Base-by-base conservation (phyloP, 2,888 invertebrate species). In the Pandemis cinnamomeana region DNA sequence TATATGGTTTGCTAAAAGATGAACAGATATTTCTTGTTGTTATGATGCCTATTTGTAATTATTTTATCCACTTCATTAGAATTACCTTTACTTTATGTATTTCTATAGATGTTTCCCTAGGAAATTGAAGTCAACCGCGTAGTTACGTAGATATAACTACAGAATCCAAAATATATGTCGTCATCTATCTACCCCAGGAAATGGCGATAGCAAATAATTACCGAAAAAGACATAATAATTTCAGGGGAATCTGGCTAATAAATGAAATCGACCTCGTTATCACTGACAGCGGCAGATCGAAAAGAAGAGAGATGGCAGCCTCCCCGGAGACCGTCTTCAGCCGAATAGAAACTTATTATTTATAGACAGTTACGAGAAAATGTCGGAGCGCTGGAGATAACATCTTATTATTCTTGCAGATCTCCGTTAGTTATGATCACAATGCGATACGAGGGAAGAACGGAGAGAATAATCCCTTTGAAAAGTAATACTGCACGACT, bases 191-290 rank as follows among this genome's bases (percentile, higher is more conserved):
- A 51, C 41, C 20, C 44, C 20, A 44, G 48, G 10, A 44, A 66
- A 74, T 74, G 53, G 41, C 53, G 70, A 71, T 46, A 67, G 27
- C 20, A 71, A 74, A 74, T 74, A 71, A 74, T 71, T 74, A 71
- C 61, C 67, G 66, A 60, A 62, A 71, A 78, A 73, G 78, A 80
- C 77, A 78, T 76, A 70, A 78, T 77, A 72, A 76, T 81, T 80
- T 78, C 72, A 79, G 78, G 74, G 75, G 77, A 82, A 82, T 80
- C 67, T 71, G 70, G 79, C 80, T 85, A 82, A 84, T 85, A 85
- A 85, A 88, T 84, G 85, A 84, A 80, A 82, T 85, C 80, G 80
- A 78, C 77, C 81, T 83, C 82, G 86, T 86, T 89, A 89, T 87
- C 86, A 82, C 82, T 83, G 85, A 87, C 85, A 85, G 82, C 75